Percentiles rank a stretch among this genome's conserved stretches.
phyloP scores from a whole-genome alignment of 2,888 invertebrate species.

The Hylaea fasciaria region DNA sequence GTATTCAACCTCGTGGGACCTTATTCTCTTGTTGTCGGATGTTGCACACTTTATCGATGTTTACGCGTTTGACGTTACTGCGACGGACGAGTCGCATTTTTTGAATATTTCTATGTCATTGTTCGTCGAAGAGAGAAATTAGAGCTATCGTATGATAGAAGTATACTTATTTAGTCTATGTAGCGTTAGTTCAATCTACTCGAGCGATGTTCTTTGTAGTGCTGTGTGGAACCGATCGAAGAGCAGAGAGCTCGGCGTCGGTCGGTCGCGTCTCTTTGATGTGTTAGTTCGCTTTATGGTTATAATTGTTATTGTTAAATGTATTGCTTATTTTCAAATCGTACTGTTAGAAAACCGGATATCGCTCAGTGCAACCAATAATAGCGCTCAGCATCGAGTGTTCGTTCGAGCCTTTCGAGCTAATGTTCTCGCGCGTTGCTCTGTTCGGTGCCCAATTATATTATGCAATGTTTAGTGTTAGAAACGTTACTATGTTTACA shows the following conservation, averaged over 20 bases:
- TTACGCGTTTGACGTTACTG: not conserved
- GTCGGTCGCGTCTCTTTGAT: not conserved
- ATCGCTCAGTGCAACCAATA: not conserved
- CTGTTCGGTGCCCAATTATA: not conserved
- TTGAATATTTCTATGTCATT: conserved; percentile 9
- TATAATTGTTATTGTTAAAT: conserved; percentile 3
- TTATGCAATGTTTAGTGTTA: not conserved
- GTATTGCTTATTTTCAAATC: conserved; percentile 5
- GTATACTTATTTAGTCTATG: conserved; percentile 1
- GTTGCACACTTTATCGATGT: conserved; percentile 20
- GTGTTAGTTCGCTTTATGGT: conserved; percentile 1
- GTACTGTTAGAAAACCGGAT: not conserved
- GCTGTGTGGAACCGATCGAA: not conserved
- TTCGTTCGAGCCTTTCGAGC: not conserved
- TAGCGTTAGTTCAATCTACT: conserved; percentile 16
- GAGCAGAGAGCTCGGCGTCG: conserved; percentile 4
- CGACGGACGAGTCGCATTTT: conserved; percentile 3
- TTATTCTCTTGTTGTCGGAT: conserved; percentile 12
- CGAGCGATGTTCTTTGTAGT: not conserved
- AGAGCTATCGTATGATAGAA: not conserved
- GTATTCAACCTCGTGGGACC: conserved; percentile 26
- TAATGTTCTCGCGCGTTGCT: not conserved
- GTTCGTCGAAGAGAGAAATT: conserved; percentile 21
- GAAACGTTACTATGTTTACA: conserved; percentile 22
- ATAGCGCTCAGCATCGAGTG: not conserved